phyloP scores from a whole-genome alignment of 2,113 vertebrate genomes.

The Aix galericulata region DNA sequence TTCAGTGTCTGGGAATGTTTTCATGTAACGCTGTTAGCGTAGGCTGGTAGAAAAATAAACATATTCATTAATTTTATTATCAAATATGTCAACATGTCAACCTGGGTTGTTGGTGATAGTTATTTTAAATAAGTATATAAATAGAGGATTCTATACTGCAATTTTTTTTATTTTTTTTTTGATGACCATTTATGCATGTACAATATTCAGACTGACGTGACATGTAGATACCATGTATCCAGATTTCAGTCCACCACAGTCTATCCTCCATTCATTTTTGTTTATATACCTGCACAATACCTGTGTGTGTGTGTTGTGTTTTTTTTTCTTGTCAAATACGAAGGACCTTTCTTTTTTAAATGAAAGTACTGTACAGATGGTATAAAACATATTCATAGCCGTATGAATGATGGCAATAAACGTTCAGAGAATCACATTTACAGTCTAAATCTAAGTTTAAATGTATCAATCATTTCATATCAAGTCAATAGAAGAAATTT shows the following conservation, averaged over 20 bases:
- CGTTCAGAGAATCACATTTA: background rate
- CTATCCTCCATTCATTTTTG: background rate
- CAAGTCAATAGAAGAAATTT: background rate
- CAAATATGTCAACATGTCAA: background rate
- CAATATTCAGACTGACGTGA: background rate
- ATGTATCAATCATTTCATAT: background rate
- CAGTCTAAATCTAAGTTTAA: background rate
- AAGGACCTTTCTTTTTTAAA: background rate
- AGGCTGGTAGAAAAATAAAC: background rate
- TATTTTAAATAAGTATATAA: background rate
- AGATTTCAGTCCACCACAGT: background rate
- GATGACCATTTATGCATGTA: background rate
- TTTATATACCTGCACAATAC: background rate
- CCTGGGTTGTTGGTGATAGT: background rate
- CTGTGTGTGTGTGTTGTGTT: background rate
- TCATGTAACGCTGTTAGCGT: background rate
- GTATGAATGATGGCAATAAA: background rate
- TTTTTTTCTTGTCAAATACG: background rate
- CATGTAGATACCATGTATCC: background rate
- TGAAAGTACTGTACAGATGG: background rate
- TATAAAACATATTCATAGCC: background rate
- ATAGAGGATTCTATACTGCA: background rate
- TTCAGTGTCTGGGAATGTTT: background rate
- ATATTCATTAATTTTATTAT: background rate
- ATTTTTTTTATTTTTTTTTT: background rate